These are phyloP conservation scores for Xiphophorus couchianus DNA, from an alignment of 2,113 vertebrate genomes.

Conservation along the genomic window DNA sequence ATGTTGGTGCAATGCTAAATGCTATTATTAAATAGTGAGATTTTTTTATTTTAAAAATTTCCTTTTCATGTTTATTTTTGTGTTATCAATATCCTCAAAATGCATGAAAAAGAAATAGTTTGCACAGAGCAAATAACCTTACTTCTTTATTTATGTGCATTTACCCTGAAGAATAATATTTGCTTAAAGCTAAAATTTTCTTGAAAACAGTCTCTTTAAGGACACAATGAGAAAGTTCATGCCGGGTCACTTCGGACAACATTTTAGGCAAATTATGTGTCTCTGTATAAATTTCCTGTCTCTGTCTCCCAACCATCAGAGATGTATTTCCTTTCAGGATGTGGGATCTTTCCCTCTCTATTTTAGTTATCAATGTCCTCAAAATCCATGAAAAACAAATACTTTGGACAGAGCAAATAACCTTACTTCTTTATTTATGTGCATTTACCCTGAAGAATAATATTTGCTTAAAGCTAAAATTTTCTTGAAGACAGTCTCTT, in stretches of 20 bases:
- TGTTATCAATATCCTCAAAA: background rate
- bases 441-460: background rate
- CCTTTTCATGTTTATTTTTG: background rate
- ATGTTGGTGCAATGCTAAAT: background rate
- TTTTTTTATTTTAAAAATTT: background rate
- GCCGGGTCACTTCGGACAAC: constrained; percentile 4
- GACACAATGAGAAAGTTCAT: background rate
- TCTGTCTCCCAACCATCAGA: constrained; percentile 19
- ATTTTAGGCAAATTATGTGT: constrained; percentile 6
- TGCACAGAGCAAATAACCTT: background rate
- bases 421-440: background rate
- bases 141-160: background rate
- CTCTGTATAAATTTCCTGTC: constrained; percentile 44
- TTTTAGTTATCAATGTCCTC: background rate
- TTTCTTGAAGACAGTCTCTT: too few relatives aligned
- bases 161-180: background rate
- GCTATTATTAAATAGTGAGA: too few relatives aligned
- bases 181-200: background rate
- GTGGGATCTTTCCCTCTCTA: constrained; percentile 3
- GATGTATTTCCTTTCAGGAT: constrained; percentile 62
- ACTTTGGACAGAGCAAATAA: background rate
- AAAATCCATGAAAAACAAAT: background rate
- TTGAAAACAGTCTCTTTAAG: too few relatives aligned
- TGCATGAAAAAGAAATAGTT: background rate
- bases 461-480: background rate